Base-by-base conservation (phyloP, 2,797 vertebrate genomes). In the Myotis myotis region DNA sequence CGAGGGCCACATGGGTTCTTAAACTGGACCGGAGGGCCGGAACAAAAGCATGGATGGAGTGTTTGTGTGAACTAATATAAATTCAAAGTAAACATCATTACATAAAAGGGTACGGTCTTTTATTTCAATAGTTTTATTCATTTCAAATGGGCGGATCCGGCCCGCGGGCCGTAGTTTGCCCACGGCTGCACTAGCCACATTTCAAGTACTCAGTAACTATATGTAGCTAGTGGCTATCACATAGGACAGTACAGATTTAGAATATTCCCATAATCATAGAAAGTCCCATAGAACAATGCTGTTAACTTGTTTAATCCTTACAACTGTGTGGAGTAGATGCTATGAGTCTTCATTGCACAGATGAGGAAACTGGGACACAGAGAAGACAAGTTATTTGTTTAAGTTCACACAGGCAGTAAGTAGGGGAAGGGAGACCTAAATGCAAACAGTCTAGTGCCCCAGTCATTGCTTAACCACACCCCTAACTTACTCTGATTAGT, bases 151-250 rank as follows among this genome's bases (percentile, higher is more conserved):
- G 36, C 36, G 36, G 36, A 36, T 36, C 36, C 3, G 36, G 36
- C 36, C 36, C 36, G 36, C 36, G 3, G 36, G 36, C 36, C 36
- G 36, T 36, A 36, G 36, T 36, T 36, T 36, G 2, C 36, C 36
- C 36, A 36, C 36, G 36, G 36, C 36, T 44, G n/a, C n/a, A 66
- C 1, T 17, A 5, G n/a, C 19, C 2, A 17, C 13, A 30, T 62
- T 44, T 88, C 38, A n/a, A n/a, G 64, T 57, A 10, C 10, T 38
- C n/a, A 80, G 2, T 30, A 70, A 6, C 20, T 9, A 49, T 23
- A 10, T 1, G 12, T 9, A 38, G 8, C 53, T 86, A 12, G 36
- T 5, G 62, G 22, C 8, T 36, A 10, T 41, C 0, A 0, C 2
- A 17, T 2, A 30, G 79, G 53, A 38, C 0, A 0, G 20, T 3